Base-by-base conservation (phyloP, 2,113 vertebrate genomes). In the Danionella cerebrum region DNA sequence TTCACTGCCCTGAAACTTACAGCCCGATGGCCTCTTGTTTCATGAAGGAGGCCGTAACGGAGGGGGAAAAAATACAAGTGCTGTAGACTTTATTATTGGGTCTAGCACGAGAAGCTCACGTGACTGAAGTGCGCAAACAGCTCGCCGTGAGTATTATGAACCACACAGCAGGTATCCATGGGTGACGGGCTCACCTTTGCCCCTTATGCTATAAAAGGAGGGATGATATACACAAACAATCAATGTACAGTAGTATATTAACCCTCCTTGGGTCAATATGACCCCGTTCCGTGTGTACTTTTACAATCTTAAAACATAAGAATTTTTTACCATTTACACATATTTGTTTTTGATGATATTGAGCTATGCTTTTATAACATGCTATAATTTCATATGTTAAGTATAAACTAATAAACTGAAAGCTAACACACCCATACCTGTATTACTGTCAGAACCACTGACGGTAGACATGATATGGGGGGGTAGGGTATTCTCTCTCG, bases 1-100 rank as follows among this genome's bases (percentile, higher is more conserved):
- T 70, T 55, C 60, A 18, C 55, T 70, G 55, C 73, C 63, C 73
- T 74, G 62, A 33, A 74, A 67, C 67, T 66, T 52, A 41, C 59
- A 74, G 60, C 67, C 47, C 58, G 60, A 66, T 47, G 65, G 35
- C 31, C 50, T 48, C 27, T 19, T 22, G 55, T n/a, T 48, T 57
- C 51, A 50, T 25, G 19, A 65, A 74, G 36, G 27, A 74, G 52
- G 66, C 51, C 47, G 71, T 44, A 47, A 39, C 47, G n/a, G n/a
- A 2, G 18, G 24, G 19, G 11, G 39, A 66, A 66, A 62, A 59
- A 53, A 65, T 35, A 50, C 54, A 57, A 29, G 58, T 65, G 19
- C n/a, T 19, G 44, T 1, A 2, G 31, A 41, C 42, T 39, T 38
- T 41, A 38, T 55, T 65, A 50, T 65, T 70, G 33, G 67, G 58